phyloP scores from a whole-genome alignment of 2,888 invertebrate species.

The Cosmia pyralina region DNA sequence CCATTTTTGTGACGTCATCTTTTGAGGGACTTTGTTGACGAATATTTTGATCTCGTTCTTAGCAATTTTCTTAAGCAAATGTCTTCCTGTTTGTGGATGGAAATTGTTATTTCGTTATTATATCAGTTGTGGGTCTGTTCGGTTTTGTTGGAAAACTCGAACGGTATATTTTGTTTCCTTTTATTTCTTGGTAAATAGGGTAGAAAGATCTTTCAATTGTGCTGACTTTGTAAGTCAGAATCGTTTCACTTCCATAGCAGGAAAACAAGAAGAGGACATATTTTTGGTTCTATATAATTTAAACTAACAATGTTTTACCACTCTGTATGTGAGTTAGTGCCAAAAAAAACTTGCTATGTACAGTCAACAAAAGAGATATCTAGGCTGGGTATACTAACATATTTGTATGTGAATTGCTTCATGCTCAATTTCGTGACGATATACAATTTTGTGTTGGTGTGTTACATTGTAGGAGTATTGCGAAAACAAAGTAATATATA shows the following conservation, averaged over 20 bases:
- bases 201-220: neutral
- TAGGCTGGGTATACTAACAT: too few species aligned
- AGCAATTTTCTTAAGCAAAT: slow-evolving; percentile 56
- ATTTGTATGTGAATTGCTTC: too few species aligned
- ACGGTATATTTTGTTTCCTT: slow-evolving; percentile 4
- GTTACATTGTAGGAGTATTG: too few species aligned
- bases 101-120: slow-evolving; percentile 58
- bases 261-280: neutral
- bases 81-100: slow-evolving; percentile 51
- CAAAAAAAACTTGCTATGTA: too few species aligned
- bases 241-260: neutral
- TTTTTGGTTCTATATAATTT: too few species aligned
- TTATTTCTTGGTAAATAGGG: neutral
- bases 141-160: slow-evolving; percentile 1
- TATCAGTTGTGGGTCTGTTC: slow-evolving; percentile 23
- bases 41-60: slow-evolving; percentile 55
- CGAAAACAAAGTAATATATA: too few species aligned
- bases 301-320: too few species aligned
- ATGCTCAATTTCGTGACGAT: too few species aligned
- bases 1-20: slow-evolving; percentile 46
- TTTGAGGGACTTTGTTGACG: slow-evolving; percentile 31
- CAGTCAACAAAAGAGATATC: too few species aligned
- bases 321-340: too few species aligned
- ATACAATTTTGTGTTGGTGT: too few species aligned
- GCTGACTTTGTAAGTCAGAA: neutral